A percentile compares a stretch with the other conserved stretches of the same genome.
phyloP scores from a whole-genome alignment of 64 coral and sea anemone genomes.

The Actinia equina region DNA sequence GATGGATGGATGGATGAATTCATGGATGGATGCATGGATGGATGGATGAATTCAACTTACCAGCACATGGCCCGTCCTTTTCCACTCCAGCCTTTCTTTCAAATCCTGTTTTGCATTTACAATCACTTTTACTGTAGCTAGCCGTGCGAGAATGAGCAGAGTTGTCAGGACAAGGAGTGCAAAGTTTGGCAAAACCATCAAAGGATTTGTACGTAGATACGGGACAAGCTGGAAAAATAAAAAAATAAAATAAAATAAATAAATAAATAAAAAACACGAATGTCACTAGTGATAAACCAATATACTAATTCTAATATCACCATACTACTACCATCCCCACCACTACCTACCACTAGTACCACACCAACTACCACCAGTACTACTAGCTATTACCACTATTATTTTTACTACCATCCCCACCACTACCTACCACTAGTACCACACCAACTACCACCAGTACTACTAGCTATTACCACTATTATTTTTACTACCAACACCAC shows the following conservation, averaged over 20 bases:
- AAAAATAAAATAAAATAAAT: not conserved
- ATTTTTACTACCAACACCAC: too few species aligned
- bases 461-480: too few species aligned
- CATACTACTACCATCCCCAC: too few species aligned
- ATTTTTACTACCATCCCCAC: too few species aligned
- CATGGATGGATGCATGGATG: too few species aligned
- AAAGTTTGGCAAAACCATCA: slow-evolving; percentile 45
- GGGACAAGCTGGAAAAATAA: slow-evolving; percentile 44
- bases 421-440: too few species aligned
- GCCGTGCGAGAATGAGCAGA: slow-evolving; percentile 43
- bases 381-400: too few species aligned
- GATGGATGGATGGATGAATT: not conserved
- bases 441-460: too few species aligned
- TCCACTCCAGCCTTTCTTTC: slow-evolving; percentile 44
- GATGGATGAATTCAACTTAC: slow-evolving; percentile 30
- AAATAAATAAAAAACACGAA: not conserved
- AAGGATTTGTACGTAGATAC: slow-evolving; percentile 71
- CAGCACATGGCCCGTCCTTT: slow-evolving; percentile 41
- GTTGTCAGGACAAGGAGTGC: slow-evolving; percentile 53
- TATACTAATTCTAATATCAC: too few species aligned
- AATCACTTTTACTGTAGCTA: slow-evolving; percentile 41
- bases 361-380: too few species aligned
- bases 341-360: too few species aligned
- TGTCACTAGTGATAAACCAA: too few species aligned
- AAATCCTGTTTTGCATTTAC: slow-evolving; percentile 59